Evolutionary conservation across 1,140 invertebrate species (phyloP).

Genomic region (Matsumurasca onukii): DNA sequence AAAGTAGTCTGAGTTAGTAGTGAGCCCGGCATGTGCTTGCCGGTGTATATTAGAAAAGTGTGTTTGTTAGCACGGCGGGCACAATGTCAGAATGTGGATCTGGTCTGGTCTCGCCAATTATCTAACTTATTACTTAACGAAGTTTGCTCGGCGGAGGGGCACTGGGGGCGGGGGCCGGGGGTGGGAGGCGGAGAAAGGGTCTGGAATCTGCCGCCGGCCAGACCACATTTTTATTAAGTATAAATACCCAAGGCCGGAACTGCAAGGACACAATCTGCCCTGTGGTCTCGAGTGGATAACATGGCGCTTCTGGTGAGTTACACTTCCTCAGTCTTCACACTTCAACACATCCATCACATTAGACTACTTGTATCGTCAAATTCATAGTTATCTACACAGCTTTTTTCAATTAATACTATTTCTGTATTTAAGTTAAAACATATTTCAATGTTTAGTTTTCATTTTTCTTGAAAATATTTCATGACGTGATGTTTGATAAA

Average conservation of each 20-base stretch:
- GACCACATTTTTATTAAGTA: slow-evolving; percentile 27
- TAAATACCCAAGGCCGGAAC: slow-evolving; percentile 18
- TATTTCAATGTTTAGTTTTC: too few species aligned
- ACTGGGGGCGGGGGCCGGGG: not conserved
- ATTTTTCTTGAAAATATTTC: too few species aligned
- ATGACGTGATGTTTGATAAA: too few species aligned
- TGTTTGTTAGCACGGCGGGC: too few species aligned
- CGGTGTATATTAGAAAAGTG: too few species aligned
- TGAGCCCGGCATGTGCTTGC: too few species aligned
- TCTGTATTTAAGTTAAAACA: too few species aligned
- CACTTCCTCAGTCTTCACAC: not conserved
- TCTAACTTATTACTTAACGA: slow-evolving; percentile 19
- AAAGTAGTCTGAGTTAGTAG: too few species aligned
- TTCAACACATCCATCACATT: too few species aligned
- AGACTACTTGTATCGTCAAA: too few species aligned
- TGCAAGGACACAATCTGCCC: slow-evolving; percentile 16
- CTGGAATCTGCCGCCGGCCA: not conserved
- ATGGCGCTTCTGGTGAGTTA: not conserved
- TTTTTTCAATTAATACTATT: too few species aligned
- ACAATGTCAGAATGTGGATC: not conserved
- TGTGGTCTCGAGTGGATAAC: not conserved
- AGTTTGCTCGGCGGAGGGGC: not conserved
- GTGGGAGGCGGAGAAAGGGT: not conserved
- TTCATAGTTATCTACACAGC: too few species aligned
- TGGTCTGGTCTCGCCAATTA: slow-evolving; percentile 3